Evolutionary conservation across 2,797 vertebrate genomes (phyloP).

Genomic region (Podargus strigoides): DNA sequence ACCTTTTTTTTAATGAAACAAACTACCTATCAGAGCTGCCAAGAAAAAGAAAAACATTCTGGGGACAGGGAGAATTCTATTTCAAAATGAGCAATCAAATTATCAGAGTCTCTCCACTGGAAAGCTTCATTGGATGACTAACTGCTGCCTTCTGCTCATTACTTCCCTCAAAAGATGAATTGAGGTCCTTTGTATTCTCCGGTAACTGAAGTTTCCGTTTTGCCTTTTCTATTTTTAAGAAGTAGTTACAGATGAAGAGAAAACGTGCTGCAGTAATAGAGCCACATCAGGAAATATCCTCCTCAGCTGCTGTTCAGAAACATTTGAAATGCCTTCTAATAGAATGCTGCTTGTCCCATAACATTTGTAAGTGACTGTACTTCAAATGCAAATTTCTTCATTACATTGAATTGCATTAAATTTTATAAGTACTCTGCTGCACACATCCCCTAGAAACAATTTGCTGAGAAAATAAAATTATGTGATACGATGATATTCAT

Average conservation of each 20-base stretch:
- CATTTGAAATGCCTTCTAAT: slow-evolving; percentile 63
- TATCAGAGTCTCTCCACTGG: slow-evolving; percentile 61
- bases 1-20: slow-evolving; percentile 24
- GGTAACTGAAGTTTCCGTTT: slow-evolving; percentile 68
- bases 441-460: slow-evolving; percentile 66
- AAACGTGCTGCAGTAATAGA: slow-evolving; percentile 64
- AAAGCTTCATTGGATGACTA: slow-evolving; percentile 66
- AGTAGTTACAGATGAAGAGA: slow-evolving; percentile 68
- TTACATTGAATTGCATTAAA: slow-evolving; percentile 68
- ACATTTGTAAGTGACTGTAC: slow-evolving; percentile 60
- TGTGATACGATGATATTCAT: slow-evolving; percentile 38
- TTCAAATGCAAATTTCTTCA: slow-evolving; percentile 74
- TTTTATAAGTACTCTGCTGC: slow-evolving; percentile 58
- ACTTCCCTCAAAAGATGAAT: slow-evolving; percentile 68
- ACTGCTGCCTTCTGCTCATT: slow-evolving; percentile 69
- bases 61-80: slow-evolving; percentile 53
- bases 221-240: slow-evolving; percentile 71
- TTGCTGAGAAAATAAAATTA: slow-evolving; percentile 67
- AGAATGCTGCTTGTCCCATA: slow-evolving; percentile 62
- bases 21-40: slow-evolving; percentile 51
- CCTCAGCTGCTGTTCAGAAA: slow-evolving; percentile 58
- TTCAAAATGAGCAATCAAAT: slow-evolving; percentile 69
- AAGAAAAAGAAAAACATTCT: slow-evolving; percentile 58
- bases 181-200: slow-evolving; percentile 56
- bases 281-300: slow-evolving; percentile 65